Base-by-base conservation (phyloP, 2,888 invertebrate genomes). In the Lapara coniferarum region DNA sequence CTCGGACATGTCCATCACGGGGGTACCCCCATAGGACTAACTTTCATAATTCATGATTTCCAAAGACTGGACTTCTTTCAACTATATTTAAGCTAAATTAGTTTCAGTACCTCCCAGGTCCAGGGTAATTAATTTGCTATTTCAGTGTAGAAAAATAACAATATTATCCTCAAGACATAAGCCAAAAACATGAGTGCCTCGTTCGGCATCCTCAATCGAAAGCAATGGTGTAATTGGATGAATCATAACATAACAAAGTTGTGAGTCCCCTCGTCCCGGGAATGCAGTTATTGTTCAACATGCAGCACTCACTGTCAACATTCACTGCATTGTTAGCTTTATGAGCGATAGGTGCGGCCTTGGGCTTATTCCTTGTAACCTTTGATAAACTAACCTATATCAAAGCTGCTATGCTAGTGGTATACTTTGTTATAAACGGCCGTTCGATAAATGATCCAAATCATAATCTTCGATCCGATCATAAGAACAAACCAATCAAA, bases 211-310 rank as follows among this genome's bases (percentile, higher is more conserved):
- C 46, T 71, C 68, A 70, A 71, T 57, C 66, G 70, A 58, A 49
- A 52, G 75, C 74, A 77, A 77, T 66, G 72, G 72, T 73, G 74
- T 75, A 77, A 75, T 75, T 58, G 58, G 72, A 73, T 77, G 74
- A 82, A 80, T 82, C 81, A 79, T 75, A 80, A 76, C 75, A 75
- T 78, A 77, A 78, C 72, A 78, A 74, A 77, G 72, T 77, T 77
- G 67, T 46, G 57, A 49, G 25, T 51, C 49, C 37, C 55, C 37
- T 25, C 58, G 57, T 13, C 58, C 51, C 19, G 57, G 57, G 58
- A 58, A 57, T 37, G 30, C 51, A 58, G 51, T 52, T 58, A 57
- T 63, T 69, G 46, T 69, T 10, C 37, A 52, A 51, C 25, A 46
- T 46, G 5, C 12, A 37, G 25, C 51, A 58, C 37, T 25, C 25